Evolutionary conservation across 2,888 invertebrate species (phyloP), one percentile per base, ranked within the genome.

Genomic region (Pristionchus arcanus): DNA sequence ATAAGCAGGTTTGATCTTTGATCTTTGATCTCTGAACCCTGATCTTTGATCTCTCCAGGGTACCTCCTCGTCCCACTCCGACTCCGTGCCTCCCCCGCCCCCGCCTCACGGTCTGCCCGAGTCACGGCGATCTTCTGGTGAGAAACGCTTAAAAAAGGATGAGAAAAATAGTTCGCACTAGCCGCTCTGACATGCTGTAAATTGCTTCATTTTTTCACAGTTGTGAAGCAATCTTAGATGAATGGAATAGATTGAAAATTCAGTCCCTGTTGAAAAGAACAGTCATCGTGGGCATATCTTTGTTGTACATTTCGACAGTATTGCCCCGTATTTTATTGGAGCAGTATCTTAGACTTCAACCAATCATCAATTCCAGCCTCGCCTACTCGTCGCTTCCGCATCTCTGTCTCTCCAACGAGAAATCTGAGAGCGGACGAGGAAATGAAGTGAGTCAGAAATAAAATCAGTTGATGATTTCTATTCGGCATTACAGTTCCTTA

Each of bases 351-450:
- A n/a, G n/a, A n/a, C n/a, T n/a, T n/a, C n/a, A n/a, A n/a, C n/a
- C n/a, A n/a, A n/a, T n/a, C n/a, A n/a, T n/a, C 59, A 21, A 2
- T 19, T 88, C 11, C 68, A 59, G 81, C 77, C 28, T 91, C 92
- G 25, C 92, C 92, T 1, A 92, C 92, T 34, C 91, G 92, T 63
- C 90, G 94, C 13, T 94, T 94, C 91, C 91, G 94, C 66, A 94
- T 94, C 66, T 94, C 94, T 2, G 94, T 94, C 13, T 94, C 94
- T 21, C 94, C 94, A 16, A 94, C 94, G 4, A 91, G 94, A 74
- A 90, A 91, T 85, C 37, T 94, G 37, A 49, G 68, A 25, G 89
- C 92, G 15, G 86, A 90, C 15, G 90, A 92, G n/a, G 87, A 91
- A 31, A 90, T 59, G 77, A 86, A 53, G 87, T 88, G 28, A 87